Base-by-base conservation (phyloP, 1,140 invertebrate genomes). In the Cotesia typhae region DNA sequence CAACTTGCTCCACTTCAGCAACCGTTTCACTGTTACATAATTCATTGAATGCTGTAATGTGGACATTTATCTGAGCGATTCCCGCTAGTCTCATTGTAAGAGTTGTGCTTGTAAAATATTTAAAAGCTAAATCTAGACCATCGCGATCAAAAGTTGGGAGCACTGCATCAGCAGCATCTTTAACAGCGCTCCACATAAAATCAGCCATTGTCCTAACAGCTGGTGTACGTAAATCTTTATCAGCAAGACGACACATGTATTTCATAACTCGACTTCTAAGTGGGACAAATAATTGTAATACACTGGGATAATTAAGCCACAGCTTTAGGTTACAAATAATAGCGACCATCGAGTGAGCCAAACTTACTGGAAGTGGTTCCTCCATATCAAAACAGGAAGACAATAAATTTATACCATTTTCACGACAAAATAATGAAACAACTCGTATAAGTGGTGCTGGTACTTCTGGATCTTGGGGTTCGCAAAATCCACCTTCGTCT, bases 11-110 rank as follows among this genome's bases (percentile, higher is more conserved):
- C 1, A 93, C 91, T 83, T 96, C 94, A 4, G 93, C 90, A 1
- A 95, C 89, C 1, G 93, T 92, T 81, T 96, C 95, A 70, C 93
- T 95, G 59, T 95, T 95, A 81, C 94, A 94, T 57, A 95, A 88
- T 82, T 97, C 96, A 81, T 95, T 97, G 80, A 96, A 95, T 3
- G 96, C 89, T 73, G 93, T 95, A 59, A 98, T 96, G 81, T 96
- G 94, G 72, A 93, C 94, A 87, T 97, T 98, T 75, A 98, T 97
- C 85, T 98, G 96, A n/a, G 95, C 92, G 76, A 98, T 94, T 7
- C 94, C 93, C 28, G 95, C 93, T 63, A 98, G 83, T 71, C 96
- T 88, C 93, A 98, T 97, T 0, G 96, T 98, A 53, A 98, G 82
- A 1, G 96, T 98, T 65, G 94, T 94, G 64, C 95, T 96, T 59